phyloP scores from a whole-genome alignment of 1,140 invertebrate species.

The Hormaphis cornu region DNA sequence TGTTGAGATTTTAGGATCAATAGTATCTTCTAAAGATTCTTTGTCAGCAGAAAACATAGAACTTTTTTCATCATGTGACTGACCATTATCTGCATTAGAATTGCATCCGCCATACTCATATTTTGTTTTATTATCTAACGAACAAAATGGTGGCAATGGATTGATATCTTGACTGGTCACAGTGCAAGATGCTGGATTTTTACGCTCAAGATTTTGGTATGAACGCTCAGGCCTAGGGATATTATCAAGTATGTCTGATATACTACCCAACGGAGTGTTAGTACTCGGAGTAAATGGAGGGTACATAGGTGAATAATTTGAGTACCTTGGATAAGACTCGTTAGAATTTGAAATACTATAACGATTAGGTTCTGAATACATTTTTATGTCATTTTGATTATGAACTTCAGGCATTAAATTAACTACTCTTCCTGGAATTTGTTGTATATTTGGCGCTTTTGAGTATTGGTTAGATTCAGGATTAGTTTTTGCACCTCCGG shows the following conservation, averaged over 20 bases:
- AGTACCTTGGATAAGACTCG: conserved; percentile 12
- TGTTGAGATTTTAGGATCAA: not conserved
- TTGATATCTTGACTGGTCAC: conserved; percentile 22
- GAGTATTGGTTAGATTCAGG: conserved; percentile 13
- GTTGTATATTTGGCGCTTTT: not conserved
- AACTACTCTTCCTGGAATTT: conserved; percentile 5
- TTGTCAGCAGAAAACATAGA: not conserved
- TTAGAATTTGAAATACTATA: conserved; percentile 4
- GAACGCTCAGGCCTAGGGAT: conserved; percentile 13
- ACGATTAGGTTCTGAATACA: conserved; percentile 7
- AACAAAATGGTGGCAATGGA: conserved; percentile 13
- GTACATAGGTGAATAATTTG: conserved; percentile 17
- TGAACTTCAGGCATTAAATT: not conserved
- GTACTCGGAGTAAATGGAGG: not conserved
- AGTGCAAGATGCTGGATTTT: conserved; percentile 14
- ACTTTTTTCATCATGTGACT: not conserved
- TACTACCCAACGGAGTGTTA: conserved; percentile 17
- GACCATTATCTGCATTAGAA: not conserved
- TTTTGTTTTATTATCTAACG: conserved; percentile 19
- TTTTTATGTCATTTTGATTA: conserved; percentile 2
- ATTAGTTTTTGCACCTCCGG: conserved; percentile 23
- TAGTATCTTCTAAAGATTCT: conserved; percentile 7
- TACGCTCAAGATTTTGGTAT: conserved; percentile 10
- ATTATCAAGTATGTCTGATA: conserved; percentile 23
- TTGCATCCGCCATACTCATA: not conserved